Base-by-base conservation (phyloP, 2,888 invertebrate genomes). In the Phortica okadai region DNA sequence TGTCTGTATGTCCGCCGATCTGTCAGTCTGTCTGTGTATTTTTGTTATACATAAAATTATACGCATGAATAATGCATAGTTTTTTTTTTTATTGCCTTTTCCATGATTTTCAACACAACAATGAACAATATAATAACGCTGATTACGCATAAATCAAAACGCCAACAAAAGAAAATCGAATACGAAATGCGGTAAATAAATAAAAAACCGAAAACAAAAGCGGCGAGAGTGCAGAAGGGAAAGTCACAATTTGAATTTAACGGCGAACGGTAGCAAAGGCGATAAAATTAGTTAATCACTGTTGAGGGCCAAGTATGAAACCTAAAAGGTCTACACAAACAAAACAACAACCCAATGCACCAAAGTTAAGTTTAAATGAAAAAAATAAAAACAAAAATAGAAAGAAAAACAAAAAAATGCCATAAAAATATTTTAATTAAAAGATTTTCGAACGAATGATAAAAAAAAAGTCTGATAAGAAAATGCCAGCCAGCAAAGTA, bases 141-240 rank as follows among this genome's bases (percentile, higher is more conserved):
- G 85, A 88, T 88, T 88, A 88, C 82, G 88, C 87, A 86, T 86
- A 84, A 88, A 88, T 86, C 85, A 87, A 83, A 82, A 44, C 42
- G 86, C 78, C 79, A 79, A 77, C 56, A 75, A 74, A 33, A 54
- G 73, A 41, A 11, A 16, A 44, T 11, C 33, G 66, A 44, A 21
- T 21, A 58, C 56, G 75, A 62, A 76, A 74, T 76, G 77, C 66
- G 11, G 42, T 74, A 81, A 78, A 80, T 75, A 78, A 81, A 80
- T 76, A 67, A 77, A 62, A 74, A 62, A 62, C 11, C 21, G 16
- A 59, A 66, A 66, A 41, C n/a, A 72, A 1, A 33, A 41, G 33
- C 14, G 25, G 7, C 21, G 10, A 50, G 21, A 69, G 41, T 69
- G 77, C n/a, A 80, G 81, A 83, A 85, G 87, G 86, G 88, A 88